Base-by-base conservation (phyloP, 2,797 vertebrate species). In the Gadopsis marmoratus region DNA sequence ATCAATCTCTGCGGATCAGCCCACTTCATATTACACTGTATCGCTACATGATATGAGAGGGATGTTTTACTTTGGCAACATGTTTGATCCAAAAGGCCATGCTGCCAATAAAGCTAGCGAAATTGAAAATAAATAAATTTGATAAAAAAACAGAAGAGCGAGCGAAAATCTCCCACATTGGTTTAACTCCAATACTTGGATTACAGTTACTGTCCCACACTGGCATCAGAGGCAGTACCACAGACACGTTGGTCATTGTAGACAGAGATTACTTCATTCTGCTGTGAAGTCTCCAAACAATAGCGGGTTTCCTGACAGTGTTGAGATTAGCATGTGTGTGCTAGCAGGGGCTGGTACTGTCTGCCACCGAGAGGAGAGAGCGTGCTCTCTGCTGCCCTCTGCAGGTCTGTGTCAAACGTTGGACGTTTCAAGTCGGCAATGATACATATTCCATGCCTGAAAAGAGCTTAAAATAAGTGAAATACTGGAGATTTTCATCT, bases 231-330 rank as follows among this genome's bases (percentile, higher is more conserved):
- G 39, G 5, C 8, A 23, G 16, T 5, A 56, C 3, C 43, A 51
- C 4, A n/a, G 11, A 31, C 6, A 51, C 12, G 19, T 39, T n/a
- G 56, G 13, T 14, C 35, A 35, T 45, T 64, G 50, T 16, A 2
- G 9, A 21, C 8, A 35, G 35, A 6, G 17, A 10, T 10, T 1
- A 26, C 19, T 76, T 50, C 2, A 54, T 16, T 41, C 55, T 62
- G 31, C 48, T 64, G 45, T 54, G 12, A 77, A 54, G 13, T 55
- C 61, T 64, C 35, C 14, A 58, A 64, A 82, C 66, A 77, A 72
- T 43, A 63, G 50, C 59, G 31, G 35, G 50, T 43, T 83, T 85
- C 86, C 77, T 63, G 68, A 66, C 45, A 1, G 33, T 5, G 43
- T 47, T 56, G 37, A 71, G 31, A 37, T 55, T 45, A 76, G 39